phyloP scores from a whole-genome alignment of 2,113 vertebrate species.

The Burhinus bistriatus region DNA sequence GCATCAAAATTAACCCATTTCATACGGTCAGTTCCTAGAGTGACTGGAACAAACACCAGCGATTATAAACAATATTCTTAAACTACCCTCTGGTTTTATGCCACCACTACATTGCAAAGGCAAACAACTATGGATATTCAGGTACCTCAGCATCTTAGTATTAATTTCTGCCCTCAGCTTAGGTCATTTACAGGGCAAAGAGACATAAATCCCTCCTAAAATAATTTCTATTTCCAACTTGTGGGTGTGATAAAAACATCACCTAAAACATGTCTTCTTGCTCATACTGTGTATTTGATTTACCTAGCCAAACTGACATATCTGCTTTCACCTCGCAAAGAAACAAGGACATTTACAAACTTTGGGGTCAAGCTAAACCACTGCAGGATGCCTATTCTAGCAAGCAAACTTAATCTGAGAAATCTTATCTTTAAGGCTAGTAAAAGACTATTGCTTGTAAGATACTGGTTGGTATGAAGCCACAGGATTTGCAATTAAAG shows the following conservation, averaged over 20 bases:
- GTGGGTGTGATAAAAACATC: not conserved
- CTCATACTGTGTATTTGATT: not conserved
- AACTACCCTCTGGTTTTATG: not conserved
- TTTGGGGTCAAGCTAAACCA: not conserved
- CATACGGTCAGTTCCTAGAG: not conserved
- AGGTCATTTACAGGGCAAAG: not conserved
- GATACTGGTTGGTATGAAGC: not conserved
- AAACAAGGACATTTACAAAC: not conserved
- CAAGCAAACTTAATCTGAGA: not conserved
- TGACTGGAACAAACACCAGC: not conserved
- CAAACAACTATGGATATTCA: not conserved
- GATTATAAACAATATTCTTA: not conserved
- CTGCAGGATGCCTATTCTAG: not conserved
- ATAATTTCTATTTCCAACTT: not conserved
- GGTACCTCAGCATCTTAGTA: not conserved
- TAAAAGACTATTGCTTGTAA: not conserved
- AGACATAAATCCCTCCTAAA: not conserved
- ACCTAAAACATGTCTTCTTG: not conserved
- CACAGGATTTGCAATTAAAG: constrained; percentile 41
- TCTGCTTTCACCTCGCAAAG: not conserved
- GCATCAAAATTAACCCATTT: not conserved
- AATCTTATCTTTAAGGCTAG: not conserved
- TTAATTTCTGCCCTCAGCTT: not conserved
- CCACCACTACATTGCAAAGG: not conserved
- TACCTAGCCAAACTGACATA: not conserved